Evolutionary conservation across 2,113 vertebrate species (phyloP), one percentile per base, ranked within the genome.

Genomic region (Osmerus mordax): DNA sequence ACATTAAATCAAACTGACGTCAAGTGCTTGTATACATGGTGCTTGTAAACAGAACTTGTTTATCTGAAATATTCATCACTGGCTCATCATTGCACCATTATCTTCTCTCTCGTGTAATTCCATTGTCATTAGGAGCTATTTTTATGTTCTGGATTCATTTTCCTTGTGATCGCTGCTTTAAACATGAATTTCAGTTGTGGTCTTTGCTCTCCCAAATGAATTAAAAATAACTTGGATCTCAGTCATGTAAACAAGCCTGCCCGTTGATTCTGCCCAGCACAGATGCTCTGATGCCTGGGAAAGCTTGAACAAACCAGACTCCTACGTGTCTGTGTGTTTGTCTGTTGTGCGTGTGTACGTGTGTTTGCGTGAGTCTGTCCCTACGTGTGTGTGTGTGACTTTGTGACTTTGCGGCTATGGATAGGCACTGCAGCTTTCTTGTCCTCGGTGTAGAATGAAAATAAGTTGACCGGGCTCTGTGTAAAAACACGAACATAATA

Each of bases 151-250:
- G 25, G 3, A 21, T 85, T 84, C 90, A 73, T 89, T 89, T 85
- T 80, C 75, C 79, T 84, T 87, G 73, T 18, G 67, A 84, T 82
- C 32, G 53, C 36, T 66, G 41, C 32, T 36, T 73, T 71, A 59
- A 74, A 76, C 67, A 71, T 53, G 65, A 84, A 88, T 83, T 67
- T 75, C 67, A 76, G 77, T 71, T 74, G 23, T 73, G 77, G 74
- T 29, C 58, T 47, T 68, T 67, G 71, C 69, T 28, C 74, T 65
- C 80, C 74, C 81, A 87, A 83, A 90, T 83, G 78, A 83, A 71
- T 75, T 83, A 76, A 84, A 88, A 90, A 90, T 90, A 91, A 82
- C 85, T 88, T 72, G 78, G 85, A 89, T 69, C 72, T 61, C 76
- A 79, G 71, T 90, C 72, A 56, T 86, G 72, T 84, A 90, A 91